Evolutionary conservation across 2,113 vertebrate genomes (phyloP).

Genomic region (Coryphaenoides rupestris): DNA sequence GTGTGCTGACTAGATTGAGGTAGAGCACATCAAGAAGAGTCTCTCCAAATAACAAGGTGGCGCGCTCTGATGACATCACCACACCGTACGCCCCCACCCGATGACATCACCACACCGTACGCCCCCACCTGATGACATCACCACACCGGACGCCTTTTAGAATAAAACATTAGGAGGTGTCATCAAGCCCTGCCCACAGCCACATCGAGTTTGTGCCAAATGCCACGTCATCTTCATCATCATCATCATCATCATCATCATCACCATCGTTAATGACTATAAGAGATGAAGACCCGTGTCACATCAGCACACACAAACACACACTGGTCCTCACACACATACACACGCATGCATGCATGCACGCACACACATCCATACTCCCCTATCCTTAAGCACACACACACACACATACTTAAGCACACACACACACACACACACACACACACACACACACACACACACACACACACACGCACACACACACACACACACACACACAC

Average conservation of each 20-base stretch:
- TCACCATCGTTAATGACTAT: no score
- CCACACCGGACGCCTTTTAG: no score
- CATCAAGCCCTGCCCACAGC: constrained; percentile 78
- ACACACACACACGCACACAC: neutral
- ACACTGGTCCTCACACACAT: neutral
- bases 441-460: constrained; percentile 1
- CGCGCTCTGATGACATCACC: constrained; percentile 61
- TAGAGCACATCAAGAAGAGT: constrained; percentile 96
- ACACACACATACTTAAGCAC: neutral
- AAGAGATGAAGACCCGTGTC: constrained; percentile 1
- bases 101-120: constrained; percentile 59
- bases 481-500: neutral
- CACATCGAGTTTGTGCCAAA: constrained; percentile 89
- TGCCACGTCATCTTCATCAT: constrained; percentile 36
- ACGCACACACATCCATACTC: constrained; percentile 9
- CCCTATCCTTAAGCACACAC: neutral
- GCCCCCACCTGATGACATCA: no score
- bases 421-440: neutral
- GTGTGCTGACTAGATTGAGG: constrained; percentile 83
- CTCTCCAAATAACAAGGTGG: constrained; percentile 85
- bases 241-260: constrained; percentile 23
- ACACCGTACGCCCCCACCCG: constrained; percentile 36
- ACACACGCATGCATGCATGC: neutral
- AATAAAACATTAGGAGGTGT: constrained; percentile 64
- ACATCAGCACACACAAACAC: constrained; percentile 1